Percentiles rank a stretch among this genome's conserved stretches.
Conservation (phyloP, 2,113 vertebrate species). For the Marcusenius ussheri region DNA sequence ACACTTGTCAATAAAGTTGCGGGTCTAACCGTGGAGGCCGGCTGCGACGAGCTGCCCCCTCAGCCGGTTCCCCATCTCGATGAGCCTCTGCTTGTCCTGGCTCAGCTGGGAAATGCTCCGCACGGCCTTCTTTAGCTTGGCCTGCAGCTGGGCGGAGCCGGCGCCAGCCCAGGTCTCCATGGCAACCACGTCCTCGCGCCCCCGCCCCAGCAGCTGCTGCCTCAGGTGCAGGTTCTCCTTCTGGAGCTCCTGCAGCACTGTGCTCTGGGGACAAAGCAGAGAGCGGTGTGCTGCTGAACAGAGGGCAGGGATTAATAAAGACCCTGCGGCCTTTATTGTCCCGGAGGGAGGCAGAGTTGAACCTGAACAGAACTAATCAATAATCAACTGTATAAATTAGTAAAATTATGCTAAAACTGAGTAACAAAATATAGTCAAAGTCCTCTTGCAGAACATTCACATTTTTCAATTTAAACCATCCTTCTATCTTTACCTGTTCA, state of each 20-base stretch:
- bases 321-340: neutral
- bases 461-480: neutral
- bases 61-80: constrained; percentile 76
- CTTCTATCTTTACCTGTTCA: constrained; percentile 37
- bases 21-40: constrained; percentile 52
- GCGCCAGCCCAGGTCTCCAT: neutral
- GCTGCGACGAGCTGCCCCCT: constrained; percentile 53
- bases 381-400: neutral
- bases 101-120: constrained; percentile 60
- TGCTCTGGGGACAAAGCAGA: constrained; percentile 43
- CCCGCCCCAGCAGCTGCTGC: constrained; percentile 30
- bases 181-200: neutral
- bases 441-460: neutral
- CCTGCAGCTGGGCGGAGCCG: constrained; percentile 35
- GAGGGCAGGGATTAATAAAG: neutral
- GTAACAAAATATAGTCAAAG: neutral
- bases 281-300: neutral
- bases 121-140: constrained; percentile 66
- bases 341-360: neutral
- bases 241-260: constrained; percentile 30
- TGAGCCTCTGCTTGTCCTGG: constrained; percentile 73
- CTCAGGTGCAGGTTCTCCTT: constrained; percentile 37
- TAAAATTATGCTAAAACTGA: neutral
- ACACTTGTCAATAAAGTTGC: neutral
- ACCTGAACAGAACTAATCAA: neutral